Evolutionary conservation across 2,113 vertebrate genomes (phyloP), one percentile per base, ranked within the genome.

Genomic region (Abramis brama): DNA sequence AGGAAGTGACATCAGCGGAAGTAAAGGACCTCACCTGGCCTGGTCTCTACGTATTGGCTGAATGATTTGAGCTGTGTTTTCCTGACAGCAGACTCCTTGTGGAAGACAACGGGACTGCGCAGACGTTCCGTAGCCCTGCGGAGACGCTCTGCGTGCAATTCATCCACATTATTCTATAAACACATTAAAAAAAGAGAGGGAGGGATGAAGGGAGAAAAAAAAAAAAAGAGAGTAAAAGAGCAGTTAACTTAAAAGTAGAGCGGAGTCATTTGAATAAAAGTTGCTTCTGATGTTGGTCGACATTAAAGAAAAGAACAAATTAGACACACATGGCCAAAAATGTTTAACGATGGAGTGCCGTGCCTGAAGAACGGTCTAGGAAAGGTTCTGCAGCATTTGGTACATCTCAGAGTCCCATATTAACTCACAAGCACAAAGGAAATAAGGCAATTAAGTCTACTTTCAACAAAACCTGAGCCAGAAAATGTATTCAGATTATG

Each of bases 31-130:
- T 91, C 95, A 99, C 98, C 98, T 96, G 97, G 97, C 93, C 96
- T 94, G 92, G 86, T 97, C 93, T 99, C 98, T 93, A 99, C 96
- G 76, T 97, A 99, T 88, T 99, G 97, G 94, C 97, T 99, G 94
- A 98, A 99, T 87, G 97, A 99, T 93, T 99, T 97, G 62, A 99
- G 97, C 92, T 98, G 98, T 33, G 97, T 99, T 94, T 98, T 99
- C 89, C 97, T 96, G 92, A 99, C 94, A 2, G 97, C 89, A 11
- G 97, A 96, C 88, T 99, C 98, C 92, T 98, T 98, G 93, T 94
- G 96, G 94, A 99, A 99, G 87, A 98, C 96, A 50, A 98, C 97
- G 0, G 98, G 97, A 93, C 94, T 97, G 84, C 96, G 96, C 92
- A 99, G 94, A 88, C 95, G 94, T 89, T 99, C 97, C 5, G 96